Evolutionary conservation across 2,113 vertebrate genomes (phyloP).

Genomic region (Crotalus tigris): DNA sequence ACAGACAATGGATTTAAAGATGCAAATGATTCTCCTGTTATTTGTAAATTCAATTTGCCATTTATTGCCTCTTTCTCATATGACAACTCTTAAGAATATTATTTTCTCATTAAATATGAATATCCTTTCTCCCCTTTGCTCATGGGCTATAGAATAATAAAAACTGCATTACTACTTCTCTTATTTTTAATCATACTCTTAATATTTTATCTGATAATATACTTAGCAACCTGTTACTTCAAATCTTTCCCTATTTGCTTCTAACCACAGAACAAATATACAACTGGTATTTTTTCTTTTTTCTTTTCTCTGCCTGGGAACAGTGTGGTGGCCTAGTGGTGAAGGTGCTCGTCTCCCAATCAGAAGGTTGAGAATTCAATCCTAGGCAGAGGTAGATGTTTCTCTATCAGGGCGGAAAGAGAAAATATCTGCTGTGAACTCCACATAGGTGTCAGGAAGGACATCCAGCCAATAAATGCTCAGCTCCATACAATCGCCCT

Average conservation of each 20-base stretch:
- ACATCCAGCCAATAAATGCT: background rate
- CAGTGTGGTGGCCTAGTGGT: no score
- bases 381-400: background rate
- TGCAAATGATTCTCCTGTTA: background rate
- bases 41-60: background rate
- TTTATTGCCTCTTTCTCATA: background rate
- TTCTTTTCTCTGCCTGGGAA: background rate
- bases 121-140: background rate
- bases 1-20: background rate
- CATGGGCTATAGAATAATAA: background rate
- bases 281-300: background rate
- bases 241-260: background rate
- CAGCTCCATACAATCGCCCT: background rate
- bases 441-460: background rate
- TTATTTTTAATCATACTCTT: background rate
- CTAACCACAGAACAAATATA: background rate
- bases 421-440: background rate
- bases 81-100: background rate
- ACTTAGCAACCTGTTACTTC: background rate
- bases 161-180: background rate
- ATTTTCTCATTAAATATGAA: background rate
- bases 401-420: background rate
- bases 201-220: background rate
- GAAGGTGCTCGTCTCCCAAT: background rate
- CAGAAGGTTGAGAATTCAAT: background rate